Conservation (phyloP, 2,797 vertebrate genomes). For the Muscicapa comitata region DNA sequence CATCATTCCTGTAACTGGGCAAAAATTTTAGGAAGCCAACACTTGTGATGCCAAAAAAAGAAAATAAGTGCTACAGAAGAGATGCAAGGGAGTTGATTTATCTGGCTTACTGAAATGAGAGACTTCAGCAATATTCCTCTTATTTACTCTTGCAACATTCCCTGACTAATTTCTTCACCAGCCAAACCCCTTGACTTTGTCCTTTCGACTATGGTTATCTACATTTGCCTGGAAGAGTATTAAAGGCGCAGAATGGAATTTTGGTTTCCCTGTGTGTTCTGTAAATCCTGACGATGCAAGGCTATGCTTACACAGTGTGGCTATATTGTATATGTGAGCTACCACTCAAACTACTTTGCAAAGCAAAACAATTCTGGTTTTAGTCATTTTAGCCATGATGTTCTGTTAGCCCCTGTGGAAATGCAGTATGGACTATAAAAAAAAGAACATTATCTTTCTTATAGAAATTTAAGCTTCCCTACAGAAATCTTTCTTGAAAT, state of each 20-base stretch:
- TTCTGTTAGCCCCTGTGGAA: not conserved
- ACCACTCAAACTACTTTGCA: not conserved
- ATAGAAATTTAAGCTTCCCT: not conserved
- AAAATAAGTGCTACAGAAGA: not conserved
- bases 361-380: not conserved
- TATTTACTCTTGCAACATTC: not conserved
- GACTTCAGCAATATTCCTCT: not conserved
- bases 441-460: not conserved
- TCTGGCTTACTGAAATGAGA: not conserved
- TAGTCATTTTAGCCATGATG: not conserved
- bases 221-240: not conserved
- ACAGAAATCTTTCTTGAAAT: not conserved
- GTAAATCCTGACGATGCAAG: not conserved
- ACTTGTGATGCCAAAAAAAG: not conserved
- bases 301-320: not conserved
- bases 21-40: not conserved
- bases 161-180: not conserved
- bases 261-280: not conserved
- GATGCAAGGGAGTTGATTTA: not conserved
- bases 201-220: not conserved
- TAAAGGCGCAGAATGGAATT: not conserved
- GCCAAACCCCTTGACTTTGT: not conserved
- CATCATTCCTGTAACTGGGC: not conserved
- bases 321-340: not conserved
- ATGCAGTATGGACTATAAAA: not conserved